Evolutionary conservation across 2,797 vertebrate species (phyloP).

Genomic region (Enteromius argenteus): DNA sequence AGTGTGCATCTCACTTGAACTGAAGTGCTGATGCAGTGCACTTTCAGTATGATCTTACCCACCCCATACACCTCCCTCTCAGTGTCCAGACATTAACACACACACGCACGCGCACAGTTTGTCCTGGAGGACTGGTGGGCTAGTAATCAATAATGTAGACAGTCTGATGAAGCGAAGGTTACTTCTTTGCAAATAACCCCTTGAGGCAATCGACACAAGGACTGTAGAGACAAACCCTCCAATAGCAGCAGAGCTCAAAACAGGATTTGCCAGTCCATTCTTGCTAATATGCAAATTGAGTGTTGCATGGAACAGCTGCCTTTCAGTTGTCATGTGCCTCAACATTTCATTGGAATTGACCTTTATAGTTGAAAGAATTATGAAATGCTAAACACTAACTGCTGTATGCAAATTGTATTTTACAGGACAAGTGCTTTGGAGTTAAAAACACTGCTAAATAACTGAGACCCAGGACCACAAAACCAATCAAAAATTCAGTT

Average conservation of each 20-base stretch:
- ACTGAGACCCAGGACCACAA: neutral
- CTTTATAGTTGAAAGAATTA: neutral
- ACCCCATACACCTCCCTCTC: constrained; percentile 63
- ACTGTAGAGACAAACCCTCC: constrained; percentile 1
- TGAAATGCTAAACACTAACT: neutral
- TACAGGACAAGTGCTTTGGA: neutral
- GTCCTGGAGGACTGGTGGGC: constrained; percentile 68
- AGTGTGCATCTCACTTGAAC: constrained; percentile 35
- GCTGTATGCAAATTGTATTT: neutral
- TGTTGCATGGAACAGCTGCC: neutral
- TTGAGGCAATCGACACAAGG: constrained; percentile 74
- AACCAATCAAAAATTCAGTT: no score
- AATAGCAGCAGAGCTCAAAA: neutral
- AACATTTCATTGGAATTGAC: neutral
- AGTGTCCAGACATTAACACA: constrained; percentile 46
- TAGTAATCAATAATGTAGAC: constrained; percentile 81
- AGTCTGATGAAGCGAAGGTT: constrained; percentile 75
- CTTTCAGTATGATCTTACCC: constrained; percentile 58
- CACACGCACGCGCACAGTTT: constrained; percentile 58
- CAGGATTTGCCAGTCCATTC: neutral
- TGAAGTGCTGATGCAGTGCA: constrained; percentile 56
- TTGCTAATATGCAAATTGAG: constrained; percentile 21
- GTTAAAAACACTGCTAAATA: neutral
- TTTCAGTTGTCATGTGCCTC: no score
- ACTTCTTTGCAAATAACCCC: constrained; percentile 71